Evolutionary conservation across 2,888 invertebrate genomes (phyloP), one percentile per base, ranked within the genome.

Genomic region (Lypha dubia): DNA sequence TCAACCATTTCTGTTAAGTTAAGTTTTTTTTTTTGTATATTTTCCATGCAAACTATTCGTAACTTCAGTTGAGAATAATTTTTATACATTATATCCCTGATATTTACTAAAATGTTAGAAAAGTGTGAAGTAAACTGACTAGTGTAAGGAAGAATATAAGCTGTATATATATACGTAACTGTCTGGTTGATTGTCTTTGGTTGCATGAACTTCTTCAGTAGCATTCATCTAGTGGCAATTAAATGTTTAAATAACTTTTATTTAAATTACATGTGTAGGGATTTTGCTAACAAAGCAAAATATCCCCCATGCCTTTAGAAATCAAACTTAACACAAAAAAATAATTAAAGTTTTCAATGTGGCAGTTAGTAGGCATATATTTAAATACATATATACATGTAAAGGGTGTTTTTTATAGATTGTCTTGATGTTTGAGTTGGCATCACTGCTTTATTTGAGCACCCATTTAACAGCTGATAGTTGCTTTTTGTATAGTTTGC

Each of bases 1-100:
- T 68, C 22, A 77, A 74, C 80, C 83, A 80, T 77, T 85, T 83
- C 56, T 70, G 44, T 17, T 46, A 22, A 60, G n/a, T 62, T 58
- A n/a, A 24, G 4, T 77, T 62, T 62, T 11, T 51, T 62, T 63
- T 49, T 44, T n/a, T n/a, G n/a, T 44, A 2, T 35, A 24, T 24
- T 58, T 58, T 38, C 17, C 67, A 32, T 49, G 28, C 32, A 58
- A 70, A 58, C 17, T 53, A 53, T 56, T 11, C 13, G 15, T 0
- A 41, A 15, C 3, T 41, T 4, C 15, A 41, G 56, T 44, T 58
- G 49, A 17, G 20, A 51, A 35, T 49, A 49, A 32, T 49, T 28
- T 46, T 65, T 24, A 24, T 24, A n/a, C n/a, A 17, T 44, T 41
- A 17, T 17, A 63, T 7, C 20, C 44, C 28, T n/a, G 8, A 17